Evolutionary conservation across 2,888 invertebrate genomes (phyloP).

Genomic region (Ecdyonurus torrentis): DNA sequence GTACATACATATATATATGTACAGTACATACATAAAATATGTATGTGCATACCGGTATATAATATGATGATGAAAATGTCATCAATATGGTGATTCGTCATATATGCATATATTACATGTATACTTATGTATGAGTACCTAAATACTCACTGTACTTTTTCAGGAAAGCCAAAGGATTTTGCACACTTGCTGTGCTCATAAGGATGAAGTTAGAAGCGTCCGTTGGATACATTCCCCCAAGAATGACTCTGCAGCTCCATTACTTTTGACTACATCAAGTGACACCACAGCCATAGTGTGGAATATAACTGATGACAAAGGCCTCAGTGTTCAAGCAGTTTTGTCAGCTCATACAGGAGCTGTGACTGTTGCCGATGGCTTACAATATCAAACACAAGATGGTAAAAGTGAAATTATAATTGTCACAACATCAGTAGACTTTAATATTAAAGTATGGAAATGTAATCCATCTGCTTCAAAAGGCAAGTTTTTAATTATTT

Average conservation of each 20-base stretch:
- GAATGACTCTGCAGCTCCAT: conserved; percentile 24
- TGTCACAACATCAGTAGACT: conserved; percentile 48
- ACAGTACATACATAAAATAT: too few relatives aligned
- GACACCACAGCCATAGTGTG: conserved; percentile 65
- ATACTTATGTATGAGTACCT: too few relatives aligned
- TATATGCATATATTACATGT: too few relatives aligned
- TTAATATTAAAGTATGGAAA: conserved; percentile 48
- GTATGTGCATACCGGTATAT: too few relatives aligned
- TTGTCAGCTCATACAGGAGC: conserved; percentile 44
- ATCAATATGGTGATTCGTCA: too few relatives aligned
- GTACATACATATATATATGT: too few relatives aligned
- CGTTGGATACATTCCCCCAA: conserved; percentile 34
- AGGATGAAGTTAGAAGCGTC: conserved; percentile 56
- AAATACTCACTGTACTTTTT: conserved; percentile 1
- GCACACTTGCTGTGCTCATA: conserved; percentile 42
- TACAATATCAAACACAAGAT: conserved; percentile 29
- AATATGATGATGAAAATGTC: too few relatives aligned
- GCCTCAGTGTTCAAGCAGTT: conserved; percentile 28
- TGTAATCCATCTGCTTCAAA: conserved; percentile 19
- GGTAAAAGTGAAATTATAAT: conserved; percentile 21
- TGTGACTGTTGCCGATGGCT: conserved; percentile 49
- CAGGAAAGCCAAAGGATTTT: conserved; percentile 21
- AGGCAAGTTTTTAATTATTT: neutral
- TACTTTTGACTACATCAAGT: conserved; percentile 58
- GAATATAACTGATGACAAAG: conserved; percentile 27